Base-by-base conservation (phyloP, 2,797 vertebrate genomes). In the Cirrhinus mrigala region DNA sequence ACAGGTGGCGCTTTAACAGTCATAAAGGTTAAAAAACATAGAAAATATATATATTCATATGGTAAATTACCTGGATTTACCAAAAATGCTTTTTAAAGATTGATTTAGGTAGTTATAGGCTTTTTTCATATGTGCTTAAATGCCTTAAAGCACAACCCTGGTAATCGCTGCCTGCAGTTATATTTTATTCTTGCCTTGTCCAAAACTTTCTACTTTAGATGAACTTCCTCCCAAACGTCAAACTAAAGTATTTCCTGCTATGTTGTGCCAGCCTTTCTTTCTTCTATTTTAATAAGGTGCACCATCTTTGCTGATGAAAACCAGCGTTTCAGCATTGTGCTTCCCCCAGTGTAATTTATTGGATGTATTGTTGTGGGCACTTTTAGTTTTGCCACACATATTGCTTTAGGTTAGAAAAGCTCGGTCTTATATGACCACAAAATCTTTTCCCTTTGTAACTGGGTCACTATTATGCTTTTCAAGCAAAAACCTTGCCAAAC, bases 381-480 rank as follows among this genome's bases (percentile, higher is more conserved):
- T 82, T 82, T 71, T 24, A 71, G 40, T 37, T 74, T 82, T 62
- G 24, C 40, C 52, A 27, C 69, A 62, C 40, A 62, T 82, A 81
- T 73, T 73, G 69, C 37, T 73, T 73, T 82, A n/a, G 40, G 24
- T 20, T 50, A 62, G n/a, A 71, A 82, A 48, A 22, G 16, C 37
- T 73, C 5, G 0, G 15, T 37, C 8, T 69, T 68, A 24, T 40
- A 6, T 81, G 79, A 69, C 33, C 22, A 12, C 81, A 82, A 58
- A 73, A 82, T n/a, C 0, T 1, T n/a, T 44, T 22, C 27, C 12
- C 11, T 3, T 73, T 29, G n/a, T 40, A 73, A 73, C 69, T 74
- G 18, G 40, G 54, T 62, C 69, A 74, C 16, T 60, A 56, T 48
- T n/a, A 33, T 48, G 24, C 69, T 48, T 74, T 71, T 48, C 9